These are phyloP conservation scores for Ornithoptera alexandrae DNA, from an alignment of 2,888 invertebrate genomes.

Conservation along the genomic window DNA sequence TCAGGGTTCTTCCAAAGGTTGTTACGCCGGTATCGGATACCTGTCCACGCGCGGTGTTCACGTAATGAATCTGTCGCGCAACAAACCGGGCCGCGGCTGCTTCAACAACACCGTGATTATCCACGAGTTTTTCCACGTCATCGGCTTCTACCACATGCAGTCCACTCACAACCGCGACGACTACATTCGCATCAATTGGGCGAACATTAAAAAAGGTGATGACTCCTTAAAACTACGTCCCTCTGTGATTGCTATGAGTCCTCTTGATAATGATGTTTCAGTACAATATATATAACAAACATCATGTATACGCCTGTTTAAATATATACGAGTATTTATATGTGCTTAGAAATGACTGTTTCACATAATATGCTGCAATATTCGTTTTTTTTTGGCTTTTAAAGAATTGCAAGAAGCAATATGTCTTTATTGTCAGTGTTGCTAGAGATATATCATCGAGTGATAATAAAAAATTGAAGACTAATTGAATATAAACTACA, in stretches of 20 bases:
- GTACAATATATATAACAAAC: no score
- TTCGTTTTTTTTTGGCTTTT: no score
- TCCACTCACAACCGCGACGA: constrained; percentile 64
- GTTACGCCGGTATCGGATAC: constrained; percentile 67
- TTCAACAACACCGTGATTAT: constrained; percentile 83
- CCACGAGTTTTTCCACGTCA: constrained; percentile 84
- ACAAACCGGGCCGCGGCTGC: constrained; percentile 72
- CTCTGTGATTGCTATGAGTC: not conserved
- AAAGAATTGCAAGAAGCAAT: no score
- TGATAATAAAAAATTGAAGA: no score
- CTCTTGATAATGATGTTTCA: no score
- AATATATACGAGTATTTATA: no score
- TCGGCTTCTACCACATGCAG: constrained; percentile 74
- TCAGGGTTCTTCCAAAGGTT: constrained; percentile 43
- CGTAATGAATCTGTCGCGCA: constrained; percentile 73
- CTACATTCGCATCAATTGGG: constrained; percentile 84
- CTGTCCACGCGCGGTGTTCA: constrained; percentile 61
- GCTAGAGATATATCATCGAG: no score
- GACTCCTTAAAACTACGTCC: not conserved
- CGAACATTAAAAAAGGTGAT: constrained; percentile 81
- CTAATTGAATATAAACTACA: no score
- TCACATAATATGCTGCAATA: no score
- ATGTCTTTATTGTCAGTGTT: no score
- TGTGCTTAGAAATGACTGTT: no score
- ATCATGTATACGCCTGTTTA: no score